Evolutionary conservation across 2,113 vertebrate species (phyloP).

Genomic region (Glaucidium brasilianum): DNA sequence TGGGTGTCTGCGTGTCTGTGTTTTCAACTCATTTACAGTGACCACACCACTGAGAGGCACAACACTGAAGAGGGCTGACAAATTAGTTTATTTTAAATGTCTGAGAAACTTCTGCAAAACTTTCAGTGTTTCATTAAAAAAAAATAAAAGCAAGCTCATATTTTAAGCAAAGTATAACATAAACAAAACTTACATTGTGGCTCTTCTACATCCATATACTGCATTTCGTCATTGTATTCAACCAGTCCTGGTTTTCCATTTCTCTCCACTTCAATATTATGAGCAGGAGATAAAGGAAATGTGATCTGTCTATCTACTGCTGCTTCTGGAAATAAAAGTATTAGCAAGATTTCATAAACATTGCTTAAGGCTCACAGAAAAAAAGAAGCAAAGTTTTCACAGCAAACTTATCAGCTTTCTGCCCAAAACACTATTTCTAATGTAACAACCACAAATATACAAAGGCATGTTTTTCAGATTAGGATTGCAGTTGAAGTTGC

Average conservation of each 20-base stretch:
- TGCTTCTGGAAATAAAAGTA: constrained; percentile 83
- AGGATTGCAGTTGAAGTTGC: neutral
- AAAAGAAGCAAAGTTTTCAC: neutral
- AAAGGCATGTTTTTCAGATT: neutral
- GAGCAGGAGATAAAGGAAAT: constrained; percentile 90
- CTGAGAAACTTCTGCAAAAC: neutral
- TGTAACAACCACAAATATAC: neutral
- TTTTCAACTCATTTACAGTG: neutral
- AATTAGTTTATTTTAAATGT: neutral
- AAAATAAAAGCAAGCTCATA: neutral
- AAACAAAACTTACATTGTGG: constrained; percentile 81
- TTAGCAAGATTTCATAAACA: constrained; percentile 33
- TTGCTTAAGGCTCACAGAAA: neutral
- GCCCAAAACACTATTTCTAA: neutral
- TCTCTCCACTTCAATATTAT: constrained; percentile 89
- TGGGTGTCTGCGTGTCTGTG: neutral
- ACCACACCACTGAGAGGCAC: neutral
- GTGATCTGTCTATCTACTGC: constrained; percentile 94
- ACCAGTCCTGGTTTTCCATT: constrained; percentile 86
- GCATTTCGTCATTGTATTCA: constrained; percentile 92
- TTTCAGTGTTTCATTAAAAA: neutral
- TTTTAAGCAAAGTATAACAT: neutral
- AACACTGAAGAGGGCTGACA: neutral
- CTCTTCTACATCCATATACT: constrained; percentile 97
- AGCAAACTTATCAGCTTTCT: neutral